Base-by-base conservation (phyloP, 2,797 vertebrate species). In the Myripristis jacobus region DNA sequence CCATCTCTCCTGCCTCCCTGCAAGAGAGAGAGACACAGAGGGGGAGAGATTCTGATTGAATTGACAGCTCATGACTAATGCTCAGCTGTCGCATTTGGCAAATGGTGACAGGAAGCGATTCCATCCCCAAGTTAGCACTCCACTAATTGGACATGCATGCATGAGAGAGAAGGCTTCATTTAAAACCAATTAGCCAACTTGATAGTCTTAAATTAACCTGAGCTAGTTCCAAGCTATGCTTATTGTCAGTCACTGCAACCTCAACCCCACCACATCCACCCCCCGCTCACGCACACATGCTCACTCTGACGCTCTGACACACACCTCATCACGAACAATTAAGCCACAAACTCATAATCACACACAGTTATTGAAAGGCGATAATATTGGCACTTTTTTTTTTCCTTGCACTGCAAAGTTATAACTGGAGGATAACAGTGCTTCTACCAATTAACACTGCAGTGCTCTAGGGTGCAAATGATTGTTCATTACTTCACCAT, bases 101-200 rank as follows among this genome's bases (percentile, higher is more conserved):
- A 89, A 84, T 58, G 48, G 9, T 43, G 59, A 82, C 38, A 60
- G 84, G 77, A 87, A 75, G 74, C 52, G 43, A 69, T 76, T 75
- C 70, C 56, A 66, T 85, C 77, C 68, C 16, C 13, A 83, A 88
- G 80, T 83, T 78, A 86, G 61, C 48, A 2, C 68, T 54, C 41
- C 19, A 10, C 73, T 93, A 93, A 92, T 93, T 92, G 76, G 85
- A 85, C 74, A 38, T 55, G 31, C 48, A 53, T 51, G 47, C 73
- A 70, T 44, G 55, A 67, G 75, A 84, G 79, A 82, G 85, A 72
- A 52, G 41, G 66, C 71, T 89, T 90, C 74, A 87, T 92, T 92
- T 89, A 79, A 89, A 83, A 88, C 83, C 81, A 91, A 93, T 94
- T 92, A 93, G 84, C 72, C 67, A 66, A 80, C 77, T 66, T 82